phyloP scores from a whole-genome alignment of 2,113 vertebrate species.

The Pachyramphus minor region DNA sequence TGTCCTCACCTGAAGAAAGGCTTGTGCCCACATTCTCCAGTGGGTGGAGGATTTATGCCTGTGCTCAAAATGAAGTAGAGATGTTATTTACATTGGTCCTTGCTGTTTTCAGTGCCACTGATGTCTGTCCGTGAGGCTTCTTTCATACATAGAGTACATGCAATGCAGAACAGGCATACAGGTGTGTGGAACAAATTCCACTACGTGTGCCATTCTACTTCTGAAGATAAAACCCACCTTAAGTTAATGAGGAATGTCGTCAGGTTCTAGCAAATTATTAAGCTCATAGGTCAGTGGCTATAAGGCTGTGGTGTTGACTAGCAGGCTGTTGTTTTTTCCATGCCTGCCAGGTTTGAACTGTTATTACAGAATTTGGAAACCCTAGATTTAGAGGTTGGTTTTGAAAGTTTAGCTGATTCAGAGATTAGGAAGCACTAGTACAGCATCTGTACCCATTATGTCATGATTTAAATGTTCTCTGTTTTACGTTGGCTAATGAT shows the following conservation, averaged over 20 bases:
- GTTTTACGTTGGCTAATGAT: constrained; percentile 52
- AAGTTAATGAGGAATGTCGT: background rate
- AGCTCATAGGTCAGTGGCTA: background rate
- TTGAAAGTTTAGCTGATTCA: constrained; percentile 16
- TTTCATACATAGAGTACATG: background rate
- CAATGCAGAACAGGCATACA: background rate
- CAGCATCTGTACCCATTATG: constrained; percentile 5
- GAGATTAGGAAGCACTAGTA: background rate
- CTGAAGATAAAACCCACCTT: background rate
- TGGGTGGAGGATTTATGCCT: background rate
- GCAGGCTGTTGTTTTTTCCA: background rate
- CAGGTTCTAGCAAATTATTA: background rate
- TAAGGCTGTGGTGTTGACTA: background rate
- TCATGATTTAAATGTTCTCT: constrained; percentile 42
- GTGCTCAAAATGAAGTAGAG: background rate
- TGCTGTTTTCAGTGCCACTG: background rate
- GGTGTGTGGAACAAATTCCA: background rate
- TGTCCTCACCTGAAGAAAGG: background rate
- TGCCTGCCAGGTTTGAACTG: background rate
- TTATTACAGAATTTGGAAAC: background rate
- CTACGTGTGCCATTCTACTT: background rate
- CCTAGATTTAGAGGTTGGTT: background rate
- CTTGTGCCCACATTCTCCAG: background rate
- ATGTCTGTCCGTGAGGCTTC: background rate
- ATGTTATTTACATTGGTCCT: background rate